These are phyloP conservation scores for Temnothorax unifasciatus DNA, from an alignment of 2,888 invertebrate genomes.

Conservation along the genomic window DNA sequence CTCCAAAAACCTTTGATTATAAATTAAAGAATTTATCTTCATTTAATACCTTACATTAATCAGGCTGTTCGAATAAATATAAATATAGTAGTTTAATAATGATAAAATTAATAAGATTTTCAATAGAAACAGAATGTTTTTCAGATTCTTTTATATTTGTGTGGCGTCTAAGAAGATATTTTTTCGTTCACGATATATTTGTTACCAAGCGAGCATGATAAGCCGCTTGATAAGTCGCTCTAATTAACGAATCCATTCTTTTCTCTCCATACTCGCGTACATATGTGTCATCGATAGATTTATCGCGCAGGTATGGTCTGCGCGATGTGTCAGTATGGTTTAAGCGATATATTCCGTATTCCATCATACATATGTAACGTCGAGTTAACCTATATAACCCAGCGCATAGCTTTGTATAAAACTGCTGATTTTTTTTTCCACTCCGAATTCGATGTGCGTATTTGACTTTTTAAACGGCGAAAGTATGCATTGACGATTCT, in stretches of 20 bases:
- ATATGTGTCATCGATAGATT: slow-evolving; percentile 19
- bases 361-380: slow-evolving; percentile 78
- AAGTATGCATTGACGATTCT: slow-evolving; percentile 67
- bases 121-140: not conserved
- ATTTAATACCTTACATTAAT: not conserved
- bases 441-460: slow-evolving; percentile 67
- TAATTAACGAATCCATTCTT: slow-evolving; percentile 27
- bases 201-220: not conserved
- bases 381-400: slow-evolving; percentile 80
- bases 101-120: slow-evolving; percentile 10
- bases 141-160: not conserved
- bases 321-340: not conserved
- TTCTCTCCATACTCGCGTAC: not conserved
- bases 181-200: not conserved
- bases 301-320: slow-evolving; percentile 25
- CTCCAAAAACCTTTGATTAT: not conserved
- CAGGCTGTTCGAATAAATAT: not conserved
- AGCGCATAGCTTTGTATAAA: slow-evolving; percentile 75
- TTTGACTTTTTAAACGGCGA: slow-evolving; percentile 79
- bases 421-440: slow-evolving; percentile 69
- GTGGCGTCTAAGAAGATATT: not conserved
- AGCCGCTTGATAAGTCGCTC: not conserved
- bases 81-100: not conserved
- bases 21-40: not conserved
- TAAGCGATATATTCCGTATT: slow-evolving; percentile 61